phyloP scores from a whole-genome alignment of 2,888 invertebrate genomes.

The Drosophila subsilvestris region DNA sequence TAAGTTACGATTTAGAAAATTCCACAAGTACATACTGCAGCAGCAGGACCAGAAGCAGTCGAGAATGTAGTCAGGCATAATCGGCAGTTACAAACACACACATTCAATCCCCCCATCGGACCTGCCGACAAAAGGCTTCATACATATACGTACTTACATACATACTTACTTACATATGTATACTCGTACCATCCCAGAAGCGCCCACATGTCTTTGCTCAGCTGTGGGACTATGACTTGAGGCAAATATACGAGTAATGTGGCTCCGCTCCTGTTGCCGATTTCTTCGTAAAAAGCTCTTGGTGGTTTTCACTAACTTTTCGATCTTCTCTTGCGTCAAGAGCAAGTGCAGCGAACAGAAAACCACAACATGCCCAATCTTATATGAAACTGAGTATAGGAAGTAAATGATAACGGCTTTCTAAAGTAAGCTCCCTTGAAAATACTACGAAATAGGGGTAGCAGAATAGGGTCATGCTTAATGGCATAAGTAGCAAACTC shows the following conservation, averaged over 20 bases:
- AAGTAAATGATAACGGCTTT: conserved; percentile 8
- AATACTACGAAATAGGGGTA: conserved; percentile 3
- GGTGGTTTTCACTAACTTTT: conserved; percentile 43
- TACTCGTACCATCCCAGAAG: background rate
- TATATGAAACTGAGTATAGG: conserved; percentile 13
- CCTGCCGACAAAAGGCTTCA: conserved; percentile 5
- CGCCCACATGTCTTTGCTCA: conserved; percentile 11
- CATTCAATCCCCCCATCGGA: conserved; percentile 31
- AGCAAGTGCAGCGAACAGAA: conserved; percentile 44
- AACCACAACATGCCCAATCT: conserved; percentile 57
- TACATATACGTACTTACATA: conserved; percentile 1
- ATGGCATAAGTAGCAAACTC: no score
- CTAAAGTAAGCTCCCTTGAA: conserved; percentile 31
- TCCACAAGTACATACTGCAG: conserved; percentile 62
- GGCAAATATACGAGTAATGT: conserved; percentile 49
- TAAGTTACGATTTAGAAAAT: conserved; percentile 81
- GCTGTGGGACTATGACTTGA: conserved; percentile 56
- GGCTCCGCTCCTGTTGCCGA: conserved; percentile 33
- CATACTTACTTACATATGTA: conserved; percentile 5
- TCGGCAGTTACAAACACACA: conserved; percentile 65
- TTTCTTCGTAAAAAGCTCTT: conserved; percentile 45
- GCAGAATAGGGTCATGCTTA: no score
- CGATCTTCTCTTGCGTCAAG: conserved; percentile 51
- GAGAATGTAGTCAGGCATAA: conserved; percentile 69
- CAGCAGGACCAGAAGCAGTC: conserved; percentile 42